These are phyloP conservation scores for Cariama cristata DNA, from an alignment of 2,113 vertebrate species.

Conservation along the genomic window DNA sequence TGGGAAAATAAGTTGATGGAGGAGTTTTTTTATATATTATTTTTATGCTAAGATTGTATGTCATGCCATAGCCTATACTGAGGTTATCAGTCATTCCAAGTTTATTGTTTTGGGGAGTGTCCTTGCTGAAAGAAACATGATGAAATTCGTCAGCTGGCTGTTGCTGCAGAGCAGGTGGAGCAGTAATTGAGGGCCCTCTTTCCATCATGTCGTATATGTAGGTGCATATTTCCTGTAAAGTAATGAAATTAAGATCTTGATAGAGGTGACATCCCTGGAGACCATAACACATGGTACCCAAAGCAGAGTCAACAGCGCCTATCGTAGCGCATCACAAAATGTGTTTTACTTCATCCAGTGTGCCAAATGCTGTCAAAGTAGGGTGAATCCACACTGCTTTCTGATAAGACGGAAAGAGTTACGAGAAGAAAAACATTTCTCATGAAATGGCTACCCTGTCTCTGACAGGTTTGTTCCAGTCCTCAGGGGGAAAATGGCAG, in stretches of 20 bases:
- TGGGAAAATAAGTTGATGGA: neutral
- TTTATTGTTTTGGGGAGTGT: neutral
- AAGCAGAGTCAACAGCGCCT: neutral
- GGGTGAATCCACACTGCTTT: neutral
- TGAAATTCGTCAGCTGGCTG: neutral
- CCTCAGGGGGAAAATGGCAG: neutral
- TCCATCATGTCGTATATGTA: neutral
- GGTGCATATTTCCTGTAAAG: neutral
- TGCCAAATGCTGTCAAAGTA: neutral
- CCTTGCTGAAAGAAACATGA: neutral
- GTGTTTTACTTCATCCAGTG: neutral
- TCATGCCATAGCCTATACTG: neutral
- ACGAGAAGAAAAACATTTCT: neutral
- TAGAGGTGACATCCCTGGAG: neutral
- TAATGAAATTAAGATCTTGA: neutral
- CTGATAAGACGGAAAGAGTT: neutral
- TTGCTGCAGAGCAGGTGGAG: neutral
- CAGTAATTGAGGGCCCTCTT: neutral
- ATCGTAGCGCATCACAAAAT: neutral
- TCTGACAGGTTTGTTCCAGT: neutral
- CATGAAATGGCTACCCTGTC: neutral
- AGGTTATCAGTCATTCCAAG: neutral
- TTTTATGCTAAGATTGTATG: neutral
- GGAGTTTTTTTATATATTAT: neutral
- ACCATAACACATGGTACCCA: neutral